Percentiles rank a stretch among this genome's conserved stretches.
phyloP scores from a whole-genome alignment of 2,113 vertebrate genomes.

The Trematocara marginatum region DNA sequence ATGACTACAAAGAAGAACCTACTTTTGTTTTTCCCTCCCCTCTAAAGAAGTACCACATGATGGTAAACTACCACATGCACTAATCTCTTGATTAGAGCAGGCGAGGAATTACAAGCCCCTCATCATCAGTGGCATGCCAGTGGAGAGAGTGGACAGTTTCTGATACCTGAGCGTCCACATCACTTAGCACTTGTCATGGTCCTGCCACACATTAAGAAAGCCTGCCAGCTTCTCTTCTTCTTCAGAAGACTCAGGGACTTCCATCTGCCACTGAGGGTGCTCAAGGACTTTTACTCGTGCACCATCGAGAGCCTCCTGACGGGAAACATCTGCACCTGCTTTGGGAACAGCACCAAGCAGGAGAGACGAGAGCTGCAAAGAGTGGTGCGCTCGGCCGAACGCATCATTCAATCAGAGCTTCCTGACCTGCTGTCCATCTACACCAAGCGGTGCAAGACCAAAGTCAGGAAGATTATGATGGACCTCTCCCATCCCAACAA shows the following conservation, averaged over 20 bases:
- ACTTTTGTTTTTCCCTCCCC: accelerated
- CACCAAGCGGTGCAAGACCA: neutral
- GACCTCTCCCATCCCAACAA: neutral
- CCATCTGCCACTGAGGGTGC: neutral
- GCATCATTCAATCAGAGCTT: neutral
- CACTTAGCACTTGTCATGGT: neutral
- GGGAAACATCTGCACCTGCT: neutral
- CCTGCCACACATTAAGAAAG: neutral
- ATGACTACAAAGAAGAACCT: neutral
- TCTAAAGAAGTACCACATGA: neutral
- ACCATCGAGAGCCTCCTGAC: neutral
- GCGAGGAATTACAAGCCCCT: neutral
- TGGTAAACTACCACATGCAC: neutral
- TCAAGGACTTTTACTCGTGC: neutral
- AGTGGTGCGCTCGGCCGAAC: neutral
- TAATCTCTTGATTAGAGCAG: neutral
- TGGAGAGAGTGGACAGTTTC: neutral
- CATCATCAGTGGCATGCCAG: accelerated
- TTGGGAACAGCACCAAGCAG: neutral
- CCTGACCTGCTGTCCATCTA: neutral
- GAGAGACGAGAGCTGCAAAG: neutral
- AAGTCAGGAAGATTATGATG: neutral
- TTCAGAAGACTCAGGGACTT: neutral
- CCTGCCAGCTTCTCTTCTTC: neutral
- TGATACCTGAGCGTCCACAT: neutral